A percentile compares a stretch with the other conserved stretches of the same genome.
phyloP scores from a whole-genome alignment of 37 sponge, comb jelly and placozoan genomes.

The Dysidea cf. avara region DNA sequence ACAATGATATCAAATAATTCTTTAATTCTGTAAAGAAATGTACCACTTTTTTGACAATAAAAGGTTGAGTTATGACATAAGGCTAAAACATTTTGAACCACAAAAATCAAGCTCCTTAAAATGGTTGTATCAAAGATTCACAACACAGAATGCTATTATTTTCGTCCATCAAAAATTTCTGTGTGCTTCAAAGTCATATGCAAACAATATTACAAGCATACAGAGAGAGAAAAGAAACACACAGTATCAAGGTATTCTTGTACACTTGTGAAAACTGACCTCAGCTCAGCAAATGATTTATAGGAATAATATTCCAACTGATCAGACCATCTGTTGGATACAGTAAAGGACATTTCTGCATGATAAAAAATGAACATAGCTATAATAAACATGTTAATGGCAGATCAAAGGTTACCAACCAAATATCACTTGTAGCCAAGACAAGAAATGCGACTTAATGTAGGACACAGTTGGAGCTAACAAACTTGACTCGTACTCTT shows the following conservation, averaged over 20 bases:
- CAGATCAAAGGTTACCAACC: background rate
- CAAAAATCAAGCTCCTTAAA: too few species aligned
- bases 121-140: too few species aligned
- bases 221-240: constrained; percentile 2
- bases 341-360: background rate
- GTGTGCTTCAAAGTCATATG: background rate
- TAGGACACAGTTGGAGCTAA: constrained; percentile 15
- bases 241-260: background rate
- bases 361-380: background rate
- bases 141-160: too few species aligned
- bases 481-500: constrained; percentile 33
- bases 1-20: constrained; percentile 93
- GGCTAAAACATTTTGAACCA: too few species aligned
- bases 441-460: constrained; percentile 15
- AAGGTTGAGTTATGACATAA: too few species aligned
- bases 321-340: constrained; percentile 28
- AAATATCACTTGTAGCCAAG: constrained; percentile 39
- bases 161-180: too few species aligned
- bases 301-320: constrained; percentile 42
- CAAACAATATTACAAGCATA: background rate
- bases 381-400: background rate
- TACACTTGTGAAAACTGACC: constrained; percentile 9
- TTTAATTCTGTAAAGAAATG: constrained; percentile 49
- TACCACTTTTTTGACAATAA: too few species aligned
- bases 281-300: constrained; percentile 56